Evolutionary conservation across 2,888 invertebrate genomes (phyloP).

Genomic region (Augochlorella aurata): DNA sequence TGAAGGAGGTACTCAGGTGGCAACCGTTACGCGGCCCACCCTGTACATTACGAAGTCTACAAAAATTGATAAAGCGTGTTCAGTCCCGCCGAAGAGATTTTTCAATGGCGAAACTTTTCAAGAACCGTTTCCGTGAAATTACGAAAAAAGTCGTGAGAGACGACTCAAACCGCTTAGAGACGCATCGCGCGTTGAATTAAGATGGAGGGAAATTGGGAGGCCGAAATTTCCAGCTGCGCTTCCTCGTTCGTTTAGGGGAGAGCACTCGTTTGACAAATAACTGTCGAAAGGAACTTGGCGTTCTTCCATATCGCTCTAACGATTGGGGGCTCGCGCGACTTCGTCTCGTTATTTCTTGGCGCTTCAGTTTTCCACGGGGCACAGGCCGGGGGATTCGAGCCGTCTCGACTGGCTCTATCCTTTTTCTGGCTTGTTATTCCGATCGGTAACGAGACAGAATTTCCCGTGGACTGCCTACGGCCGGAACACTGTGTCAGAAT

Average conservation of each 20-base stretch:
- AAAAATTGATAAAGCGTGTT: no score
- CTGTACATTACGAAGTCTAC: no score
- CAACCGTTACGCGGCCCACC: no score
- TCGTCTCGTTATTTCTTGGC: slow-evolving; percentile 65
- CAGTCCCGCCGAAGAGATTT: neutral
- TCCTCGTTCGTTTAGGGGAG: slow-evolving; percentile 15
- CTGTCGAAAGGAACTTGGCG: slow-evolving; percentile 59
- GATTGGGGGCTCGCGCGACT: slow-evolving; percentile 51
- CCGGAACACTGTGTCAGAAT: slow-evolving; percentile 25
- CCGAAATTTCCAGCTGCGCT: slow-evolving; percentile 7
- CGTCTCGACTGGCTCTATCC: slow-evolving; percentile 32
- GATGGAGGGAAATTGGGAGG: slow-evolving; percentile 8
- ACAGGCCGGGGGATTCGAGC: slow-evolving; percentile 11
- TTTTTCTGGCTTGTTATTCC: slow-evolving; percentile 54
- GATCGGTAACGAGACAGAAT: slow-evolving; percentile 50
- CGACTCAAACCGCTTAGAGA: neutral
- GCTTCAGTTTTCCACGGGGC: slow-evolving; percentile 42
- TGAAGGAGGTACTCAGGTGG: no score
- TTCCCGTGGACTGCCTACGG: slow-evolving; percentile 21
- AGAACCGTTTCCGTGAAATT: neutral
- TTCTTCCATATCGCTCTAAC: slow-evolving; percentile 61
- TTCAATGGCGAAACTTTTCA: neutral
- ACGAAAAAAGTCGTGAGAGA: neutral
- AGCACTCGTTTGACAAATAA: slow-evolving; percentile 19
- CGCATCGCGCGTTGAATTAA: neutral